A percentile compares a stretch with the other conserved stretches of the same genome.
These are phyloP conservation scores for Macrochelys suwanniensis DNA, from an alignment of 2,797 vertebrate genomes.

Conservation along the genomic window DNA sequence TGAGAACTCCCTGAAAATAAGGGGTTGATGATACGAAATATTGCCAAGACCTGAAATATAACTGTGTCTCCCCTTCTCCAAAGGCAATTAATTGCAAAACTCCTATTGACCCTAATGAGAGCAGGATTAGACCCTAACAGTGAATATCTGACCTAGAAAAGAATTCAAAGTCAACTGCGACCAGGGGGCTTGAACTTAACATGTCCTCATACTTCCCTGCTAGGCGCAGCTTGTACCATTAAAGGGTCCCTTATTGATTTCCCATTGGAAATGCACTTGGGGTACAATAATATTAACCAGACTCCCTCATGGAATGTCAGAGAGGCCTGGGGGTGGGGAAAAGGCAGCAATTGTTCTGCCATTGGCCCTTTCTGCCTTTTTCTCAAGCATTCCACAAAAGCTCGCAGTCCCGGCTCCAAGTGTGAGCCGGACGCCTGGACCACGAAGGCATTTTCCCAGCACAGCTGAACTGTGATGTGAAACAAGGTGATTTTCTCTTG, in stretches of 20 bases:
- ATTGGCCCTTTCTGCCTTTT: slow-evolving; percentile 37
- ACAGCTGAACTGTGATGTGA: slow-evolving; percentile 59
- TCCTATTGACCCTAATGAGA: neutral
- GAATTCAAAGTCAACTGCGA: slow-evolving; percentile 31
- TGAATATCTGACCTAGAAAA: neutral
- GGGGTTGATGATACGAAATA: accelerated
- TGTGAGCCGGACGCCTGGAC: slow-evolving; percentile 67
- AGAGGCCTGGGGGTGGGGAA: neutral
- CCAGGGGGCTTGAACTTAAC: slow-evolving; percentile 9
- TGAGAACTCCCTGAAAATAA: neutral
- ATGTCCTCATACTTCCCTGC: slow-evolving; percentile 27
- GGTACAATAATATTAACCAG: slow-evolving; percentile 51
- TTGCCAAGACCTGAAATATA: neutral
- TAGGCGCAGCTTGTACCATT: neutral
- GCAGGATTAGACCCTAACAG: slow-evolving; percentile 5
- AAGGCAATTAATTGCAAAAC: neutral
- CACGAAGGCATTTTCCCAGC: slow-evolving; percentile 67
- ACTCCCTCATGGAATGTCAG: neutral
- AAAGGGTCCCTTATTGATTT: slow-evolving; percentile 64
- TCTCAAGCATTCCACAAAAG: neutral
- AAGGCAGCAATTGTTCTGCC: neutral
- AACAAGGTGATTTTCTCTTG: slow-evolving; percentile 62
- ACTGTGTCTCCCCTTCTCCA: neutral
- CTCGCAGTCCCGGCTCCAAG: slow-evolving; percentile 31
- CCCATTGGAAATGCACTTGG: slow-evolving; percentile 42